Conservation (phyloP, 2,888 invertebrate genomes). For the Mechanitis messenoides region DNA sequence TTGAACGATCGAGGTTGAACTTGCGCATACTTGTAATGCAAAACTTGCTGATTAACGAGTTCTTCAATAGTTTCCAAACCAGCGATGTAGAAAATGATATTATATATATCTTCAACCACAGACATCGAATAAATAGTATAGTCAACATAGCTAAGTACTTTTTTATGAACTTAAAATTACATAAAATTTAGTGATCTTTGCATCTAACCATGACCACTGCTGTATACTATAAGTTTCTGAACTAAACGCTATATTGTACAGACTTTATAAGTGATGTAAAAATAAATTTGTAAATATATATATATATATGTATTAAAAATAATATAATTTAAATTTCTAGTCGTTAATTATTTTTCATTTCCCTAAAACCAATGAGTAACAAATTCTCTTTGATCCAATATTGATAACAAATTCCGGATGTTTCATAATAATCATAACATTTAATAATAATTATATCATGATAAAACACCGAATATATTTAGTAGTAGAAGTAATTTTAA, state of each 20-base stretch:
- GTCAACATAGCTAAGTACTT: background rate
- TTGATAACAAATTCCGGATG: background rate
- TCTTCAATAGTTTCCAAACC: background rate
- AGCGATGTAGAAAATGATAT: background rate
- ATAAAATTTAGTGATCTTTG: background rate
- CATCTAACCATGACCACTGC: background rate
- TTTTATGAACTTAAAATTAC: background rate
- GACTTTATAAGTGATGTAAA: constrained; percentile 16
- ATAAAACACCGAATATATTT: too few relatives aligned
- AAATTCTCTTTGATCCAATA: background rate
- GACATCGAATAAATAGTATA: background rate
- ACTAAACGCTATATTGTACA: background rate
- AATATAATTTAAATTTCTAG: constrained; percentile 36
- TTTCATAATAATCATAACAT: too few relatives aligned
- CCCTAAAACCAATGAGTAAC: background rate
- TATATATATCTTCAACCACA: background rate
- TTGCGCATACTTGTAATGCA: background rate
- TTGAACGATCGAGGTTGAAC: constrained; percentile 1
- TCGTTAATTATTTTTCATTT: constrained; percentile 33
- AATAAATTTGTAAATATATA: background rate
- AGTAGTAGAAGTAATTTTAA: too few relatives aligned
- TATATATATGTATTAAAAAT: constrained; percentile 23
- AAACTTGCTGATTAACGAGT: background rate
- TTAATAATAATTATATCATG: too few relatives aligned
- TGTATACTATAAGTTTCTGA: background rate